Conservation (phyloP, 1,140 invertebrate species). For the Portunus trituberculatus region DNA sequence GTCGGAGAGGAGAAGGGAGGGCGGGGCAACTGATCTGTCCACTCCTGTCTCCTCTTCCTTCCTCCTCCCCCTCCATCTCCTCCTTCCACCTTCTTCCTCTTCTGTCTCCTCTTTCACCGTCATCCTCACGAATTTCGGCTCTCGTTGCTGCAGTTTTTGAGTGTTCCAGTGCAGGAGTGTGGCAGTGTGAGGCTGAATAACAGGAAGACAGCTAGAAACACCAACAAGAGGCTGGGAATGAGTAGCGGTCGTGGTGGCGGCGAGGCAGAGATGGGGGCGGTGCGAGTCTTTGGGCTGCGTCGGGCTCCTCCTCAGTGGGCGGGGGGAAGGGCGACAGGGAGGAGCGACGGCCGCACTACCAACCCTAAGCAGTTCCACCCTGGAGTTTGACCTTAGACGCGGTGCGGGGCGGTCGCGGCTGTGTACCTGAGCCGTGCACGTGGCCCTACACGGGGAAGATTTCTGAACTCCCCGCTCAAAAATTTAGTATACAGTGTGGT, state of each 20-base stretch:
- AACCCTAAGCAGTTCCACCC: conserved; percentile 71
- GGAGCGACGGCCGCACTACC: conserved; percentile 53
- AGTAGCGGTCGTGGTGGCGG: not conserved
- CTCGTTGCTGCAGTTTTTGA: not conserved
- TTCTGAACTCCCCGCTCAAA: conserved; percentile 18
- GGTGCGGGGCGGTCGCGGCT: conserved; percentile 71
- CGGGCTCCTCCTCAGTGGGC: conserved; percentile 53
- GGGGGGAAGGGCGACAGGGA: conserved; percentile 56
- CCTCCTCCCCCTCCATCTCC: not conserved
- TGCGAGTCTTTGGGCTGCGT: not conserved
- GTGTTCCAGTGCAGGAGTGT: not conserved
- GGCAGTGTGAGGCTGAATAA: not conserved
- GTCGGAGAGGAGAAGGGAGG: not conserved
- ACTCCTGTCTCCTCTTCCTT: conserved; percentile 18
- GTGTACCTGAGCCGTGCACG: conserved; percentile 69
- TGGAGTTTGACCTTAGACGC: conserved; percentile 75
- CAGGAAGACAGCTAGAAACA: not conserved
- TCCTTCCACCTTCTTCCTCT: not conserved
- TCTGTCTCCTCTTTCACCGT: not conserved
- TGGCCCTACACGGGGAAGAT: conserved; percentile 54
- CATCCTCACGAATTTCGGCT: not conserved
- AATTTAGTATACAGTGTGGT: conserved; percentile 37
- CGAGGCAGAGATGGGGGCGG: conserved; percentile 40
- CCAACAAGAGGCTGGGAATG: not conserved
- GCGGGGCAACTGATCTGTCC: not conserved